Conservation (phyloP, 1,140 invertebrate species). For the Bombus huntii region DNA sequence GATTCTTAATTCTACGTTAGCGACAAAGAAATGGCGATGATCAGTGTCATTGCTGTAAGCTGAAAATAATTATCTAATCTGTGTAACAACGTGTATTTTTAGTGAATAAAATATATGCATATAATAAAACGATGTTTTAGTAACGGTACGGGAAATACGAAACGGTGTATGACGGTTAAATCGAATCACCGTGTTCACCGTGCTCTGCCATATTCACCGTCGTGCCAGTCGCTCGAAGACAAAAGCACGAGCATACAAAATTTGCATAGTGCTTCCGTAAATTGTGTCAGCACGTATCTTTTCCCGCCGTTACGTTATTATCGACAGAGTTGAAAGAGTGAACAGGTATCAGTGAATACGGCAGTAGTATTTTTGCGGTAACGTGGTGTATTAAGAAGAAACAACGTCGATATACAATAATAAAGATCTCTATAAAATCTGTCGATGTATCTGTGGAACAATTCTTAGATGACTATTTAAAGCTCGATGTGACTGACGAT, state of each 20-base stretch:
- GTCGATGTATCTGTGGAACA: slow-evolving; percentile 33
- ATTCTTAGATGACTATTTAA: slow-evolving; percentile 40
- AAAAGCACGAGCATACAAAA: background rate
- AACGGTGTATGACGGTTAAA: slow-evolving; percentile 22
- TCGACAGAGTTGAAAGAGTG: slow-evolving; percentile 48
- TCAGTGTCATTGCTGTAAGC: background rate
- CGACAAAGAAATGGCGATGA: background rate
- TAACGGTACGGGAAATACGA: slow-evolving; percentile 51
- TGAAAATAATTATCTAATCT: slow-evolving; percentile 32
- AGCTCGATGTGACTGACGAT: slow-evolving; percentile 9
- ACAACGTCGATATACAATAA: slow-evolving; percentile 72
- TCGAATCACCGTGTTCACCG: slow-evolving; percentile 55
- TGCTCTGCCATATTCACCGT: slow-evolving; percentile 74
- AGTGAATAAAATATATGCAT: background rate
- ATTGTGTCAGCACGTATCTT: background rate
- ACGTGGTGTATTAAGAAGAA: slow-evolving; percentile 75
- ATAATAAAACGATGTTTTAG: background rate
- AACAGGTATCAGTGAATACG: slow-evolving; percentile 78
- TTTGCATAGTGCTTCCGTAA: background rate
- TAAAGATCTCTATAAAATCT: slow-evolving; percentile 35
- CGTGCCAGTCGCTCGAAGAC: background rate
- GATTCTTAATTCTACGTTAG: background rate
- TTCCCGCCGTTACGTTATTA: slow-evolving; percentile 49
- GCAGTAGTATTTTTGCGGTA: slow-evolving; percentile 75
- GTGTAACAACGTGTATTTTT: background rate